Percentiles rank a stretch among this genome's conserved stretches.
Conservation (phyloP, 2,113 vertebrate species). For the Hippotragus niger region DNA sequence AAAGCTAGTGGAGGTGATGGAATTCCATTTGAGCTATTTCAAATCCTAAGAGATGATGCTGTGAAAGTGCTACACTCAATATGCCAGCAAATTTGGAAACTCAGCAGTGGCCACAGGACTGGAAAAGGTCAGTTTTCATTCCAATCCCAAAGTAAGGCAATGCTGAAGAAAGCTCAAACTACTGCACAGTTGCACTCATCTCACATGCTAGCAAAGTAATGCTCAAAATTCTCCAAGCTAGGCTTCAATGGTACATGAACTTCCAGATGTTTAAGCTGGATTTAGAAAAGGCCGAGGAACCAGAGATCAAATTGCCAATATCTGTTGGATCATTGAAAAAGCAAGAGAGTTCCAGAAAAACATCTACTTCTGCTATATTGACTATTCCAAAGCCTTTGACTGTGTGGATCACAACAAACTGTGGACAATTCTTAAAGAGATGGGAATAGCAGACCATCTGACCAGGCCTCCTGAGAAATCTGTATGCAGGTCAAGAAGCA, state of each 20-base stretch:
- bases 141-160: not conserved
- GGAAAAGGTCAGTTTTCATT: not conserved
- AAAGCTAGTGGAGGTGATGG: not conserved
- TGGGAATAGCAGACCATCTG: no score
- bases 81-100: not conserved
- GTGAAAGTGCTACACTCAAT: not conserved
- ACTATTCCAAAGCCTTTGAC: no score
- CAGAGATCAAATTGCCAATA: not conserved
- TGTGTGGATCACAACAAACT: no score
- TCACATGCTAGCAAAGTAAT: not conserved
- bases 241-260: not conserved
- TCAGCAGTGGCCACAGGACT: not conserved
- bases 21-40: not conserved
- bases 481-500: not conserved
- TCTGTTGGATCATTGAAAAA: not conserved
- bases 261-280: not conserved
- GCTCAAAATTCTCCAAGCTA: not conserved
- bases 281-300: not conserved
- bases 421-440: no score
- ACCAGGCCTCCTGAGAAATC: not conserved
- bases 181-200: not conserved
- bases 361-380: no score
- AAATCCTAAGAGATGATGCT: not conserved
- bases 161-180: not conserved
- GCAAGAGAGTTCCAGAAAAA: not conserved